These are phyloP conservation scores for Empidonax alnorum DNA, from an alignment of 2,113 vertebrate genomes.

Conservation along the genomic window DNA sequence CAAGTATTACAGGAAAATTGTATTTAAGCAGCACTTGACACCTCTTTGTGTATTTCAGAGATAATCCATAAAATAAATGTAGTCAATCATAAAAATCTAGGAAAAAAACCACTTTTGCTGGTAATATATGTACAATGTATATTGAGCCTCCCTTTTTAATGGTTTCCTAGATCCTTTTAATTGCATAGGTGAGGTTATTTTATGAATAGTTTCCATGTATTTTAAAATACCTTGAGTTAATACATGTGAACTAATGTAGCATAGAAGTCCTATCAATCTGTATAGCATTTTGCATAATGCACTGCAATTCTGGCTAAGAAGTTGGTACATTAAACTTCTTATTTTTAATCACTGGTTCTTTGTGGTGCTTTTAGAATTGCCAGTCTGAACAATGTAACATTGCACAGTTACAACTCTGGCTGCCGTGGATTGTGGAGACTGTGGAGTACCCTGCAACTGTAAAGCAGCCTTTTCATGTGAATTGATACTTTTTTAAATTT, in stretches of 20 bases:
- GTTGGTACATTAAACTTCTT: not conserved
- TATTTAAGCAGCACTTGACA: not conserved
- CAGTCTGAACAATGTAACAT: not conserved
- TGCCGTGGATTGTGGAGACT: not conserved
- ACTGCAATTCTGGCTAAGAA: not conserved
- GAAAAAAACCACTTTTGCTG: not conserved
- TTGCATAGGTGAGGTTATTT: not conserved
- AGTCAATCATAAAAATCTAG: not conserved
- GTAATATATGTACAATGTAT: not conserved
- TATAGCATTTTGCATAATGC: not conserved
- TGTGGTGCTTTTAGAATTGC: not conserved
- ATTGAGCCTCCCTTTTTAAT: not conserved
- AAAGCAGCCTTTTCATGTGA: not conserved
- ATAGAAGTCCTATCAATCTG: not conserved
- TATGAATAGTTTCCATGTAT: not conserved
- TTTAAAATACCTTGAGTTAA: not conserved
- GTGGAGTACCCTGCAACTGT: not conserved
- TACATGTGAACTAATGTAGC: not conserved
- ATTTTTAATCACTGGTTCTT: not conserved
- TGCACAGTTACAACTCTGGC: not conserved
- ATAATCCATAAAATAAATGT: not conserved
- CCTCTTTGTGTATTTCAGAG: not conserved
- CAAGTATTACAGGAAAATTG: rapidly evolving
- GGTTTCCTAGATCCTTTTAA: not conserved
- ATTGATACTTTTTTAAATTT: not conserved